Conservation (phyloP, 2,113 vertebrate genomes). For the Patagioenas fasciata region DNA sequence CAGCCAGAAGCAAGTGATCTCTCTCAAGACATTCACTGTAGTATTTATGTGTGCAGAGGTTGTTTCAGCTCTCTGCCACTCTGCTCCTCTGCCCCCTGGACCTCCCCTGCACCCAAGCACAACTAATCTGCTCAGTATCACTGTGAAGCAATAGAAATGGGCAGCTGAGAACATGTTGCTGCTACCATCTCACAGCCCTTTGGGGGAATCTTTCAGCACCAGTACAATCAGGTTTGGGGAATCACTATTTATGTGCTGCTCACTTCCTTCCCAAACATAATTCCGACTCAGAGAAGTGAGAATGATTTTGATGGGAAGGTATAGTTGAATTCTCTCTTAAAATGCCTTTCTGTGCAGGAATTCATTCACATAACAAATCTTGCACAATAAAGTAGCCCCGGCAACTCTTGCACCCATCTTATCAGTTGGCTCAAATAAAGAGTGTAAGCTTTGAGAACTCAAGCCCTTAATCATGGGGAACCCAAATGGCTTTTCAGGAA, state of each 20-base stretch:
- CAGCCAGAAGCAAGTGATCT: background rate
- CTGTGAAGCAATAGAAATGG: accelerated
- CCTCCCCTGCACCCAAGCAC: background rate
- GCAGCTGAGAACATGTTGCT: background rate
- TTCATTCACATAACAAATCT: background rate
- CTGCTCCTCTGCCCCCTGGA: background rate
- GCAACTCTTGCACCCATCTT: background rate
- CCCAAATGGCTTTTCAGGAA: slow-evolving; percentile 36
- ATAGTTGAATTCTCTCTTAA: background rate
- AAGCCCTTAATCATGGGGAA: slow-evolving; percentile 33
- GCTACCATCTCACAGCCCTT: background rate
- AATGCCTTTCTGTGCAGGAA: background rate
- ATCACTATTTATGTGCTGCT: background rate
- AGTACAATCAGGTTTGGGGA: background rate
- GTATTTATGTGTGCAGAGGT: background rate
- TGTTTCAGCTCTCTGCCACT: background rate
- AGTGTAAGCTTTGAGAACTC: background rate
- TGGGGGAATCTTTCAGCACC: background rate
- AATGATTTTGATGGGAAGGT: background rate
- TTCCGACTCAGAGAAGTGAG: background rate
- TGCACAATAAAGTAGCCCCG: background rate
- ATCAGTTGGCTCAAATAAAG: background rate
- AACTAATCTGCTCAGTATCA: background rate
- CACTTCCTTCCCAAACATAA: background rate
- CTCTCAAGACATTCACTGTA: background rate